Conservation (phyloP, 2,888 invertebrate genomes). For the Dinocampus coccinellae region DNA sequence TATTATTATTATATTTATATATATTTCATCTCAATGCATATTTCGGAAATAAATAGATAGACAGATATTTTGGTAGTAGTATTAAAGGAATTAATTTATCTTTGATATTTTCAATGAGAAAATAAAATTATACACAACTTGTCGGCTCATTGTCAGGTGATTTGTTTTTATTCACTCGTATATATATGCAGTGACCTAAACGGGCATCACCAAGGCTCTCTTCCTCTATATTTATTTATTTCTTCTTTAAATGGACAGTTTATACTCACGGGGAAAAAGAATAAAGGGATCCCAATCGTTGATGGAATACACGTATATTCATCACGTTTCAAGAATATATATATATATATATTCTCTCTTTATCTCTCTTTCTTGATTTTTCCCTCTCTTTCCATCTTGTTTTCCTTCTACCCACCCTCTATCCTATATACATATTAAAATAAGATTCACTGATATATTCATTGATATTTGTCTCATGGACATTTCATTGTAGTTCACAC, state of each 20-base stretch:
- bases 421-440: background rate
- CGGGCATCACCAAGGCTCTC: constrained; percentile 63
- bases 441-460: constrained; percentile 18
- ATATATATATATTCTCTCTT: background rate
- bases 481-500: no score
- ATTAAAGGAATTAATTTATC: background rate
- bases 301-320: background rate
- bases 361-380: background rate
- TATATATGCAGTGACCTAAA: constrained; percentile 52
- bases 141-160: constrained; percentile 23
- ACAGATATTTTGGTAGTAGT: background rate
- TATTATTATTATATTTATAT: background rate
- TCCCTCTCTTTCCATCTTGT: no score
- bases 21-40: no score
- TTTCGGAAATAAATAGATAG: background rate
- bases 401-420: background rate
- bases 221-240: constrained; percentile 43
- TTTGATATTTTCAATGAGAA: background rate
- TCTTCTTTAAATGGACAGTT: constrained; percentile 24
- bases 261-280: constrained; percentile 18
- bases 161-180: constrained; percentile 19
- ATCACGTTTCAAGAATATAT: background rate
- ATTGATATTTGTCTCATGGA: background rate
- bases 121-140: background rate
- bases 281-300: constrained; percentile 16